phyloP scores from a whole-genome alignment of 1,140 invertebrate genomes.

The Artemia franciscana region DNA sequence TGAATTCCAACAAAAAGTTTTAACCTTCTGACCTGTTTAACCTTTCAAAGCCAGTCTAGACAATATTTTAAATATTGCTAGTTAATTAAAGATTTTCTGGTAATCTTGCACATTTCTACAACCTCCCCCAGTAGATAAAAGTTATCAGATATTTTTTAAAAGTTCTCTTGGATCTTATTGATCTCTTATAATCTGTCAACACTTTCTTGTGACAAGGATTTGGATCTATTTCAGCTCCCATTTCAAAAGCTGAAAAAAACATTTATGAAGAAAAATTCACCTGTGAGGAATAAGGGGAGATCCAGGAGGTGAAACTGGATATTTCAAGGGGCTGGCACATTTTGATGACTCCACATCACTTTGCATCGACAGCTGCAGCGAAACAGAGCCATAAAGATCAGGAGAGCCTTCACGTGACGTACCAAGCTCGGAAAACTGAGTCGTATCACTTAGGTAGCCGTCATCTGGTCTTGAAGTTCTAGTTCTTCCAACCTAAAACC shows the following conservation, averaged over 20 bases:
- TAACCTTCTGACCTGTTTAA: too few relatives aligned
- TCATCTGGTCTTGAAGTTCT: conserved; percentile 19
- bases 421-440: conserved; percentile 28
- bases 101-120: too few relatives aligned
- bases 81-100: too few relatives aligned
- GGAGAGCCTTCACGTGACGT: conserved; percentile 20
- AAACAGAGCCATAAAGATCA: neutral
- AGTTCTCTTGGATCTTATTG: too few relatives aligned
- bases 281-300: neutral
- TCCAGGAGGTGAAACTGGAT: neutral
- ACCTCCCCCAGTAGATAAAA: too few relatives aligned
- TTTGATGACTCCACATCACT: neutral
- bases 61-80: too few relatives aligned
- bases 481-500: neutral
- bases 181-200: too few relatives aligned
- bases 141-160: too few relatives aligned
- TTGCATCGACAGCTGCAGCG: neutral
- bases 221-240: neutral
- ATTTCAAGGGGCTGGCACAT: neutral
- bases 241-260: neutral
- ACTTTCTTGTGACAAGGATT: too few relatives aligned
- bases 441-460: conserved; percentile 50
- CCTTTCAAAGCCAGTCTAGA: too few relatives aligned
- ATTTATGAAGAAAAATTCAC: neutral
- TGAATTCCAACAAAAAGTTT: too few relatives aligned